Evolutionary conservation across 2,797 vertebrate species (phyloP), one percentile per base, ranked within the genome.

Genomic region (Rhynchonycteris naso): DNA sequence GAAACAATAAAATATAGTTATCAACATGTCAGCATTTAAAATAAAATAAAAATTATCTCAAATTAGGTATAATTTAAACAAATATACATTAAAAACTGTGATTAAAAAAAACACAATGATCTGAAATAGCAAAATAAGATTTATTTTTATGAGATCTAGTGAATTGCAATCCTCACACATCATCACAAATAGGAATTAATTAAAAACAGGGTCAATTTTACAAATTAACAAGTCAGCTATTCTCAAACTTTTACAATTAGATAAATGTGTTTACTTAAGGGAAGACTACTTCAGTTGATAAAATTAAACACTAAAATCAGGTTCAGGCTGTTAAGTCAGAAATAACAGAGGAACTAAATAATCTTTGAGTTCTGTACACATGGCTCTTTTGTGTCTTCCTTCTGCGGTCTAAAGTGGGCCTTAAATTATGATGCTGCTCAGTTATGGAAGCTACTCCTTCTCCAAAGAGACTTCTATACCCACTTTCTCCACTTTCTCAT

Each of bases 11-110:
- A 65, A 33, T n/a, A 43, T 4, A 86, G 21, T 65, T 59, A 56
- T 63, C 22, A 90, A 75, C 33, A 76, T 59, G 19, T 28, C n/a
- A 71, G n/a, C 59, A 87, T 83, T 68, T 78, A 83, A 92, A 65
- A 88, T 69, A 47, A 95, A 91, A 91, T 94, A 43, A 43, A 68
- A 33, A 47, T 92, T 71, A 50, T 28, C 63, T 83, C 78, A 68
- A 94, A 85, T 86, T 71, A 69, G 68, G 30, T 66, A 71, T 24
- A 76, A 85, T 76, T 88, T 74, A 50, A 83, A 78, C 26, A 85
- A 74, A 0, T 65, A 21, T 15, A 80, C 22, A 91, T 7, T 47
- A 24, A 43, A 81, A 75, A 15, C 14, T 65, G 24, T 80, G 21
- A 59, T 83, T 85, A 75, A 84, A 43, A 92, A 66, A 79, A 68